Evolutionary conservation across 2,113 vertebrate genomes (phyloP).

Genomic region (Prionailurus viverrinus): DNA sequence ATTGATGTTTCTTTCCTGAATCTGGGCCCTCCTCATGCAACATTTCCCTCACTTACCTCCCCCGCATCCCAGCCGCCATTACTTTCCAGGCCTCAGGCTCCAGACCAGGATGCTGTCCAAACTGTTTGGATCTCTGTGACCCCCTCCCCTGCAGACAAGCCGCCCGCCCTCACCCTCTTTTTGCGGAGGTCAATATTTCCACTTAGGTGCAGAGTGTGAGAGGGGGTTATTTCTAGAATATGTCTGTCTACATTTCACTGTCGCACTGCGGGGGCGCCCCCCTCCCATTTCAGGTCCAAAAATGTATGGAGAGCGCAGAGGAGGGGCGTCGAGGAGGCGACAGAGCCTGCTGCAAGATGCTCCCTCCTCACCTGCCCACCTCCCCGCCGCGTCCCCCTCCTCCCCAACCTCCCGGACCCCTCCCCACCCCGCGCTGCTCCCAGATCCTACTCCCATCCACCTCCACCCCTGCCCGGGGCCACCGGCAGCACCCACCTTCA

Average conservation of each 20-base stretch:
- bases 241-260: slow-evolving; percentile 1
- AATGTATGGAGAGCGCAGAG: not conserved
- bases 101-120: slow-evolving; percentile 36
- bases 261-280: not conserved
- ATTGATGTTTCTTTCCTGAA: not conserved
- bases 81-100: slow-evolving; percentile 24
- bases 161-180: not conserved
- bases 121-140: not conserved
- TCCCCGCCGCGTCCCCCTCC: too few species aligned
- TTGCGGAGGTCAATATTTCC: not conserved
- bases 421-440: not conserved
- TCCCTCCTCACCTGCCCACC: too few species aligned
- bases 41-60: not conserved
- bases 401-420: not conserved
- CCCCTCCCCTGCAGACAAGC: not conserved
- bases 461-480: not conserved
- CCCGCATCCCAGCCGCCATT: slow-evolving; percentile 45
- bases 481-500: not conserved
- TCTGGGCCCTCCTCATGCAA: not conserved
- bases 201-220: not conserved
- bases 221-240: not conserved
- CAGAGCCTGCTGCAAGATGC: fast-evolving
- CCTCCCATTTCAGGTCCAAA: not conserved
- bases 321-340: not conserved
- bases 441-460: not conserved